These are phyloP conservation scores for Bubo scandiacus DNA, from an alignment of 2,113 vertebrate genomes.

Conservation along the genomic window DNA sequence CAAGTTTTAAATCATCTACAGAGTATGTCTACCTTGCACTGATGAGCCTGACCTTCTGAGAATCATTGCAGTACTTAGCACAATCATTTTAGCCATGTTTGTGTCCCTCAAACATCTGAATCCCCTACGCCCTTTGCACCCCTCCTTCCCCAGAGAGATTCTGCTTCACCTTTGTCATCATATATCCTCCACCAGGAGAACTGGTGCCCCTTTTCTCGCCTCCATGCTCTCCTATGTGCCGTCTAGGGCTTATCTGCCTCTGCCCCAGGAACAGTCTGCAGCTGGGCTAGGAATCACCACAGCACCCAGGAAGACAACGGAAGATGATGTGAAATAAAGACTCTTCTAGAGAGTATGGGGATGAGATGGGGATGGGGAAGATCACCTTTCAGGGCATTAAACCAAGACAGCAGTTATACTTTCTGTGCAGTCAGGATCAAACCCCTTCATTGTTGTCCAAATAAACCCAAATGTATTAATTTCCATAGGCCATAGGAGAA, in stretches of 20 bases:
- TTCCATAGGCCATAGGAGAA: not conserved
- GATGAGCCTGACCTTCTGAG: not conserved
- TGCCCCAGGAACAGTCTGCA: not conserved
- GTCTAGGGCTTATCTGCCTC: not conserved
- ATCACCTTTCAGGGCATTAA: not conserved
- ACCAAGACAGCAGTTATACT: not conserved
- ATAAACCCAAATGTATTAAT: not conserved
- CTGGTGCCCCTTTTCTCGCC: fast-evolving
- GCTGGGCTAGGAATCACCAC: not conserved
- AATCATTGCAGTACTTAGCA: not conserved
- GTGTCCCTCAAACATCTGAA: not conserved
- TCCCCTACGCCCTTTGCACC: not conserved
- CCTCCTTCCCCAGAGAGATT: not conserved
- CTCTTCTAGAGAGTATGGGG: fast-evolving
- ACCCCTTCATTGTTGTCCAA: not conserved
- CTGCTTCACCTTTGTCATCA: not conserved
- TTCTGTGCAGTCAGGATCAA: not conserved
- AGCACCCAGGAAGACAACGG: not conserved
- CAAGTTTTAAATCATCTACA: not conserved
- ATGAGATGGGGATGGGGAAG: not conserved
- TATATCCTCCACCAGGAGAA: not conserved
- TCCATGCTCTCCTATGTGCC: not conserved
- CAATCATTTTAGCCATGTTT: not conserved
- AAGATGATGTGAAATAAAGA: not conserved
- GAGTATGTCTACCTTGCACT: not conserved